Evolutionary conservation across 2,888 invertebrate species (phyloP).

Genomic region (Diplolepis rosae): DNA sequence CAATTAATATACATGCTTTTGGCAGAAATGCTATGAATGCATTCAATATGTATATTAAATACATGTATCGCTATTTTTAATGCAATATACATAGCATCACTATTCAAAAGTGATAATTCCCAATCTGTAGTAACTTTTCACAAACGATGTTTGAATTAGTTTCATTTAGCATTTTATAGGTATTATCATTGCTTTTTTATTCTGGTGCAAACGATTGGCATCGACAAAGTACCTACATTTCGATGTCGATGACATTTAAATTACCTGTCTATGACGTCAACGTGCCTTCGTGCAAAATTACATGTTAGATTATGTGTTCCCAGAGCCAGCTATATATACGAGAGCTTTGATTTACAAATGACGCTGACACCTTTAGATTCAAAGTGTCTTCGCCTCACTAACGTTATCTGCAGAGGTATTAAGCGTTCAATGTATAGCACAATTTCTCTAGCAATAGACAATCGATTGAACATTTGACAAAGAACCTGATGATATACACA

Average conservation of each 20-base stretch:
- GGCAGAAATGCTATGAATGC: no score
- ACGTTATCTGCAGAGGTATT: constrained; percentile 50
- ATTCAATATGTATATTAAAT: no score
- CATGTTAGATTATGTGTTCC: neutral
- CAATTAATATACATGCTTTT: no score
- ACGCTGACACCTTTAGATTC: constrained; percentile 52
- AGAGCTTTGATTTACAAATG: constrained; percentile 48
- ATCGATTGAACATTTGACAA: constrained; percentile 28
- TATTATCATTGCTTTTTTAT: neutral
- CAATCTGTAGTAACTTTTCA: no score
- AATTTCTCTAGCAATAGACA: constrained; percentile 24
- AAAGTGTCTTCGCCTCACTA: constrained; percentile 48
- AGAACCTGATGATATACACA: constrained; percentile 13
- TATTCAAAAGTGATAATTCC: no score
- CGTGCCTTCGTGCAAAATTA: neutral
- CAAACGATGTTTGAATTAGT: neutral
- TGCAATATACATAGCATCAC: no score
- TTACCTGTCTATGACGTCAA: constrained; percentile 13
- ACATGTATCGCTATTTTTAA: no score
- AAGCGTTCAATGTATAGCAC: constrained; percentile 47
- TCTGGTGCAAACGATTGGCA: neutral
- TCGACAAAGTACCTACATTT: neutral
- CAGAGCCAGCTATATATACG: constrained; percentile 5
- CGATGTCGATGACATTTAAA: constrained; percentile 24
- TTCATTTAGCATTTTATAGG: neutral